Conservation (phyloP, 2,888 invertebrate genomes). For the Formica aserva region DNA sequence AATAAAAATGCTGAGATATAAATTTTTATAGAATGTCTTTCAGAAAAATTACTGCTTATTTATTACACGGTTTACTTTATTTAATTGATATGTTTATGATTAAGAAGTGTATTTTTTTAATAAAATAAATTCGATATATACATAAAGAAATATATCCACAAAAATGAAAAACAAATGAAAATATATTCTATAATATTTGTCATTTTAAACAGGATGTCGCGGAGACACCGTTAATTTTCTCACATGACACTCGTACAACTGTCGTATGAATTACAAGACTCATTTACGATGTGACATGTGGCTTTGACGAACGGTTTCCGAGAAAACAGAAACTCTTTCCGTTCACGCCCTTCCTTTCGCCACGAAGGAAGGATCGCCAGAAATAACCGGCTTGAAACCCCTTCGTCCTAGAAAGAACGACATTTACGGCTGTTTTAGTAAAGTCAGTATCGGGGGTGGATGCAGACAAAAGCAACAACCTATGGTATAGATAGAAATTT, state of each 20-base stretch:
- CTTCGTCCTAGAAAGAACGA: conserved; percentile 38
- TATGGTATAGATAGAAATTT: conserved; percentile 66
- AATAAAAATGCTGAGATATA: not conserved
- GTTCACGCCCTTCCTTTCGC: conserved; percentile 35
- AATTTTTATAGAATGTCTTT: not conserved
- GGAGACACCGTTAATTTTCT: conserved; percentile 80
- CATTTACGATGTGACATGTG: conserved; percentile 77
- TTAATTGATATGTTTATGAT: not conserved
- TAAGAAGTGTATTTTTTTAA: not conserved
- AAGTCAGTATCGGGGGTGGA: not conserved
- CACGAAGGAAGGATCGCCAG: conserved; percentile 9
- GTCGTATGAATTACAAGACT: conserved; percentile 76
- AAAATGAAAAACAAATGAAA: not conserved
- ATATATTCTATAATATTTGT: conserved; percentile 69
- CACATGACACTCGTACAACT: conserved; percentile 63
- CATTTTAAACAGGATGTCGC: conserved; percentile 82
- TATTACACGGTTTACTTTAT: not conserved
- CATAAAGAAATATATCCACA: not conserved
- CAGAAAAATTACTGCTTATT: not conserved
- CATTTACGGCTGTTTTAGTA: conserved; percentile 39
- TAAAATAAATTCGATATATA: not conserved
- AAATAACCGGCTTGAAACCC: conserved; percentile 58
- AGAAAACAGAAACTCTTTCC: conserved; percentile 73
- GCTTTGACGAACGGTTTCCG: conserved; percentile 82
- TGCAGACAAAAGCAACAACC: conserved; percentile 10